Conservation (phyloP, 2,113 vertebrate genomes). For the Paraplagusia blochii region DNA sequence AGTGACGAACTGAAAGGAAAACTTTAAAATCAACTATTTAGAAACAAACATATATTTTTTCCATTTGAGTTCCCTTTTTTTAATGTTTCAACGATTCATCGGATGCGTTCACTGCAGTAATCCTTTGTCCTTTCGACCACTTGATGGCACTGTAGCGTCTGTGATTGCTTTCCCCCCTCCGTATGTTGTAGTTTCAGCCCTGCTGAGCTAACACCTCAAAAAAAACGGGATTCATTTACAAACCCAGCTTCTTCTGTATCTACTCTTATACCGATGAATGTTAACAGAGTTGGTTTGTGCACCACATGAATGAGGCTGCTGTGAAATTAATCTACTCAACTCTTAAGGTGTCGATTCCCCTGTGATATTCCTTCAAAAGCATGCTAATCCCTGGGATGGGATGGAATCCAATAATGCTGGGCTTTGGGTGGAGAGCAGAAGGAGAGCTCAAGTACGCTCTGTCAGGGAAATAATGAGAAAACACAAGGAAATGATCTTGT, state of each 20-base stretch:
- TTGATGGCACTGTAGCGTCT: conserved; percentile 43
- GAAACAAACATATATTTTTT: too few species aligned
- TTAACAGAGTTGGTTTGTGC: conserved; percentile 3
- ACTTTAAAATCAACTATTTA: too few species aligned
- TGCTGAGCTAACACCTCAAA: conserved; percentile 17
- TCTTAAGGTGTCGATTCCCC: conserved; percentile 20
- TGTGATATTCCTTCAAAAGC: conserved; percentile 41
- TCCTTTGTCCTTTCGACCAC: conserved; percentile 22
- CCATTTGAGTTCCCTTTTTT: too few species aligned
- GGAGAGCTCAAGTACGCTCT: conserved; percentile 50
- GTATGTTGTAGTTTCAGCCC: neutral
- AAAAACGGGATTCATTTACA: conserved; percentile 13
- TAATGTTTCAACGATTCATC: too few species aligned
- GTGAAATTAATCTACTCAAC: conserved; percentile 18
- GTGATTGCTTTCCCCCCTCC: neutral
- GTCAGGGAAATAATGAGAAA: conserved; percentile 18
- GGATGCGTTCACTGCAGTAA: neutral
- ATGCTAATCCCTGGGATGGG: conserved; percentile 50
- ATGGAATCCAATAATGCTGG: conserved; percentile 27
- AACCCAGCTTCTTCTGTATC: conserved; percentile 1
- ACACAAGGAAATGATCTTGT: conserved; percentile 22
- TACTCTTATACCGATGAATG: neutral
- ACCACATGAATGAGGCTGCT: conserved; percentile 7
- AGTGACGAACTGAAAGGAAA: too few species aligned
- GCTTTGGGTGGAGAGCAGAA: conserved; percentile 30